Evolutionary conservation across 2,113 vertebrate species (phyloP).

Genomic region (Albula goreensis): DNA sequence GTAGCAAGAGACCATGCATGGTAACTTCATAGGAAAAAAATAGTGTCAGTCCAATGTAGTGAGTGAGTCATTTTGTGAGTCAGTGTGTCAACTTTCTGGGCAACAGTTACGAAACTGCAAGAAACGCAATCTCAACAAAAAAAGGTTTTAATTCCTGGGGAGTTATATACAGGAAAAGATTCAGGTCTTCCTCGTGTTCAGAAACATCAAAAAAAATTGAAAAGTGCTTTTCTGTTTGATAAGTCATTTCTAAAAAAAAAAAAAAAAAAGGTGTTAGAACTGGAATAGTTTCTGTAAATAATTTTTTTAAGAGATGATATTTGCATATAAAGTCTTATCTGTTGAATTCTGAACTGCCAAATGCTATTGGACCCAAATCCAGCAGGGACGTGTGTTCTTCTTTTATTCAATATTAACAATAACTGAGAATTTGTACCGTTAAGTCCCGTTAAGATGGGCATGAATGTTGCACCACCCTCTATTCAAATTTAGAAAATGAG

Average conservation of each 20-base stretch:
- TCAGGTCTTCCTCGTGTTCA: conserved; percentile 57
- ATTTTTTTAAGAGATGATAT: conserved; percentile 45
- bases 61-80: conserved; percentile 71
- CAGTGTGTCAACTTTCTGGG: conserved; percentile 76
- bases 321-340: conserved; percentile 43
- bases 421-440: conserved; percentile 26
- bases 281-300: conserved; percentile 78
- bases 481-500: neutral
- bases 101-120: conserved; percentile 81
- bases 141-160: conserved; percentile 39
- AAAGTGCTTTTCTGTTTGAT: conserved; percentile 75
- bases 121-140: conserved; percentile 40
- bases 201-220: conserved; percentile 35
- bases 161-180: conserved; percentile 40
- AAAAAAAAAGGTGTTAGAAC: conserved; percentile 75
- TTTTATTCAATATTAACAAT: conserved; percentile 33
- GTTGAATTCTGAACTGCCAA: conserved; percentile 60
- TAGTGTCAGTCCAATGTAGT: conserved; percentile 81
- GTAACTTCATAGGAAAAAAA: conserved; percentile 70
- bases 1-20: conserved; percentile 79
- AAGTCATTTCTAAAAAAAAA: conserved; percentile 87
- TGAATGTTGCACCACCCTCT: conserved; percentile 20
- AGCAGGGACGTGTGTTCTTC: conserved; percentile 56
- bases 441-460: conserved; percentile 15
- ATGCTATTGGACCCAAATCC: conserved; percentile 51